phyloP scores from a whole-genome alignment of 1,140 invertebrate genomes.

The Drosophila asahinai region DNA sequence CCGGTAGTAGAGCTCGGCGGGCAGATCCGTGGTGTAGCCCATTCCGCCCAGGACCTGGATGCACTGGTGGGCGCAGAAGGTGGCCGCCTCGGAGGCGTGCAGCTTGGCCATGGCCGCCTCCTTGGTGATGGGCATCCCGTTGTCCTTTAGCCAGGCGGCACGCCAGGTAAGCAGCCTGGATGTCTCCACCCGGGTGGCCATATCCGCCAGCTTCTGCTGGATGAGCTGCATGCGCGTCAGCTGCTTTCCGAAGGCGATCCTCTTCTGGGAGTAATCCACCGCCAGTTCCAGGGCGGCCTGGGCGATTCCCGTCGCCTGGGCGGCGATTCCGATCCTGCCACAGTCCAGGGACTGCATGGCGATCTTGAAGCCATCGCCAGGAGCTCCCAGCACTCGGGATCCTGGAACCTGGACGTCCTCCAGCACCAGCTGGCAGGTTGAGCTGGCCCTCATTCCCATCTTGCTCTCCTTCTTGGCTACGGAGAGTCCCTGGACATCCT shows the following conservation, averaged over 20 bases:
- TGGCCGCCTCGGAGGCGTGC: slow-evolving; percentile 96
- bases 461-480: slow-evolving; percentile 98
- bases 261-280: slow-evolving; percentile 95
- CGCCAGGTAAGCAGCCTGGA: slow-evolving; percentile 95
- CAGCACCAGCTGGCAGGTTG: slow-evolving; percentile 96
- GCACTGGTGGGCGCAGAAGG: slow-evolving; percentile 94
- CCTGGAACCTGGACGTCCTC: slow-evolving; percentile 94
- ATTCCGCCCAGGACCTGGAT: slow-evolving; percentile 90
- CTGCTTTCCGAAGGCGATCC: slow-evolving; percentile 94
- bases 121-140: slow-evolving; percentile 93
- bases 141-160: slow-evolving; percentile 95
- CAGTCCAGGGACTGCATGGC: slow-evolving; percentile 96
- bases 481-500: slow-evolving; percentile 89
- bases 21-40: slow-evolving; percentile 98
- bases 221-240: slow-evolving; percentile 95
- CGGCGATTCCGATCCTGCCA: slow-evolving; percentile 95
- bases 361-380: slow-evolving; percentile 96
- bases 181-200: slow-evolving; percentile 93
- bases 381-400: slow-evolving; percentile 91
- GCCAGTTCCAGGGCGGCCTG: slow-evolving; percentile 97
- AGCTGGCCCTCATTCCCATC: slow-evolving; percentile 95
- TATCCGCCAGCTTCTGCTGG: slow-evolving; percentile 96
- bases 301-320: slow-evolving; percentile 95
- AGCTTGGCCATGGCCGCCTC: slow-evolving; percentile 98
- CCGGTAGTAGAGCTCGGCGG: slow-evolving; percentile 96